Conservation (phyloP, 2,113 vertebrate species). For the Eulemur rufifrons region DNA sequence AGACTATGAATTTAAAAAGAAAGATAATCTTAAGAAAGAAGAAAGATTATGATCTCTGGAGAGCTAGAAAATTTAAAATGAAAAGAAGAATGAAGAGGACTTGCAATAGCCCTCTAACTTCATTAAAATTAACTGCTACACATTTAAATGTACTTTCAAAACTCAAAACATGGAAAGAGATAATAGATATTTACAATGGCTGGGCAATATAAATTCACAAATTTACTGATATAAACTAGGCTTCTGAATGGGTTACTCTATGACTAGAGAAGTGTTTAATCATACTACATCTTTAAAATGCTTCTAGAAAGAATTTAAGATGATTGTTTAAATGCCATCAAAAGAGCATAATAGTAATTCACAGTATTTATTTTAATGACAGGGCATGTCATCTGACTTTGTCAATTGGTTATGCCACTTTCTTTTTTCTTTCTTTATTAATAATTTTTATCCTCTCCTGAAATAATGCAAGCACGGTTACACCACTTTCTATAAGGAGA, state of each 20-base stretch:
- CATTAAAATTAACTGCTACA: constrained; percentile 49
- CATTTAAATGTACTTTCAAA: constrained; percentile 40
- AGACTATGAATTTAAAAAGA: constrained; percentile 8
- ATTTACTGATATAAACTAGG: not conserved
- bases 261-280: not conserved
- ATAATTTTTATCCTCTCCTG: too few relatives aligned
- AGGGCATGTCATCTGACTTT: not conserved
- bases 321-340: constrained; percentile 23
- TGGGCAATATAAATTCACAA: constrained; percentile 20
- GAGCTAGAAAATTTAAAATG: too few relatives aligned
- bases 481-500: not conserved
- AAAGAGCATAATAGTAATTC: constrained; percentile 31
- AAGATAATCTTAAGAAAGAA: not conserved
- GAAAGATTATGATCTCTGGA: too few relatives aligned
- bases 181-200: constrained; percentile 25
- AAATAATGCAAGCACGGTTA: not conserved
- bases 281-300: constrained; percentile 28
- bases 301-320: constrained; percentile 36
- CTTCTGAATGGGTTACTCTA: constrained; percentile 14
- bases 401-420: not conserved
- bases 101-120: not conserved
- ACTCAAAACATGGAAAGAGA: not conserved
- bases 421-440: not conserved
- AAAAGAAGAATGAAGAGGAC: not conserved
- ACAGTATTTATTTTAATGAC: constrained; percentile 26